Conservation (phyloP, 1,140 invertebrate species). For the Drosophila pruinosa region DNA sequence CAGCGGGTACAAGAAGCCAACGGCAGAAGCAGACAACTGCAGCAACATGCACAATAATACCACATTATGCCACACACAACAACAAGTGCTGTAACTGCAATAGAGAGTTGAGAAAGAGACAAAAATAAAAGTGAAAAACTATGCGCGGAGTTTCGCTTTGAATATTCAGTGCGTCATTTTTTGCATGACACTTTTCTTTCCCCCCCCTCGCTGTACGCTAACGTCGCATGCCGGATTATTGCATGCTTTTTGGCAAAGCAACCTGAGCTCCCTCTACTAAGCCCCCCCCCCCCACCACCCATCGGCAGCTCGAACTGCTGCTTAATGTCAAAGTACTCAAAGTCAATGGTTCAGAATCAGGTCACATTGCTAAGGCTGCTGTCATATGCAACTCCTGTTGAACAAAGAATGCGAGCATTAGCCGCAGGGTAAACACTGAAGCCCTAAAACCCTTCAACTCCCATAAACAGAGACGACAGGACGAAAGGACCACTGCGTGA, state of each 20-base stretch:
- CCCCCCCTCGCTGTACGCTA: constrained; percentile 24
- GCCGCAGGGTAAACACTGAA: constrained; percentile 20
- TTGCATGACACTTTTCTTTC: constrained; percentile 15
- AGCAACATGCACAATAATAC: constrained; percentile 25
- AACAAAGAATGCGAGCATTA: constrained; percentile 35
- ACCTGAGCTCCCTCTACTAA: not conserved
- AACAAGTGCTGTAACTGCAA: constrained; percentile 29
- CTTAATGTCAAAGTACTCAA: constrained; percentile 51
- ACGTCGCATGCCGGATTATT: constrained; percentile 67
- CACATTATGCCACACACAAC: constrained; percentile 11
- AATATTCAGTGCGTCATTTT: constrained; percentile 78
- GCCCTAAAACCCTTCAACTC: constrained; percentile 51
- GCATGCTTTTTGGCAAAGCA: constrained; percentile 53
- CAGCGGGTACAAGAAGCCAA: too few relatives aligned
- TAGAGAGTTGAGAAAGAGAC: constrained; percentile 26
- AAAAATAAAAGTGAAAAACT: constrained; percentile 27
- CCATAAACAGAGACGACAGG: not conserved
- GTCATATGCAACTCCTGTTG: constrained; percentile 26
- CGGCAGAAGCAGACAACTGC: constrained; percentile 21
- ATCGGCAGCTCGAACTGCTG: not conserved
- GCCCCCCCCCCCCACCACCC: too few relatives aligned
- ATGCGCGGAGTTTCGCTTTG: constrained; percentile 66
- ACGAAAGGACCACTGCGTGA: constrained; percentile 19
- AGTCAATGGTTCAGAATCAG: constrained; percentile 71
- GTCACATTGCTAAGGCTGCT: constrained; percentile 58